Conservation (phyloP, 1,140 invertebrate genomes). For the Coptotermes formosanus region DNA sequence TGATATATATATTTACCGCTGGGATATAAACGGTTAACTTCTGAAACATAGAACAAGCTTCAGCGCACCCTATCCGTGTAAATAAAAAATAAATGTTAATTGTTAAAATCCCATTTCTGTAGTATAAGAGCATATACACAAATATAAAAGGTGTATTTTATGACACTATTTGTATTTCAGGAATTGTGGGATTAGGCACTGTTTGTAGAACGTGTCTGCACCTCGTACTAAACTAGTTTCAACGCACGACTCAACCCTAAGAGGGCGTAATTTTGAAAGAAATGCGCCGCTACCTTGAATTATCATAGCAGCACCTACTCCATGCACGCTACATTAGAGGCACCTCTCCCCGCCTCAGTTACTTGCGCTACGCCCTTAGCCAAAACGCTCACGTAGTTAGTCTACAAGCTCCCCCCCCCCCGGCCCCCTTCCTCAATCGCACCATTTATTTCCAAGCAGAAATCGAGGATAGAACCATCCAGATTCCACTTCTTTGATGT, state of each 20-base stretch:
- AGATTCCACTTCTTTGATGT: too few relatives aligned
- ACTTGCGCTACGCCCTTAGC: background rate
- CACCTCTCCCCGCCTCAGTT: background rate
- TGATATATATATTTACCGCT: too few relatives aligned
- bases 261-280: background rate
- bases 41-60: background rate
- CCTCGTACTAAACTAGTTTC: background rate
- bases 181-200: background rate
- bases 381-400: background rate
- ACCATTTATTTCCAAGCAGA: background rate
- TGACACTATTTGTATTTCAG: background rate
- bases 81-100: background rate
- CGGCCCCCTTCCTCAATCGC: too few relatives aligned
- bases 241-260: background rate
- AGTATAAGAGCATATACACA: background rate
- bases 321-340: background rate
- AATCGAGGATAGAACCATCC: background rate
- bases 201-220: background rate
- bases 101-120: background rate
- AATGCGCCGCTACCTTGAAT: background rate
- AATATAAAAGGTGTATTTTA: too few relatives aligned
- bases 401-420: too few relatives aligned
- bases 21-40: background rate
- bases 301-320: background rate
- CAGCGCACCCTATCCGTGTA: background rate